Percentiles rank a stretch among this genome's conserved stretches.
Conservation (phyloP, 2,888 invertebrate species). For the Pachycephus smyrnensis region DNA sequence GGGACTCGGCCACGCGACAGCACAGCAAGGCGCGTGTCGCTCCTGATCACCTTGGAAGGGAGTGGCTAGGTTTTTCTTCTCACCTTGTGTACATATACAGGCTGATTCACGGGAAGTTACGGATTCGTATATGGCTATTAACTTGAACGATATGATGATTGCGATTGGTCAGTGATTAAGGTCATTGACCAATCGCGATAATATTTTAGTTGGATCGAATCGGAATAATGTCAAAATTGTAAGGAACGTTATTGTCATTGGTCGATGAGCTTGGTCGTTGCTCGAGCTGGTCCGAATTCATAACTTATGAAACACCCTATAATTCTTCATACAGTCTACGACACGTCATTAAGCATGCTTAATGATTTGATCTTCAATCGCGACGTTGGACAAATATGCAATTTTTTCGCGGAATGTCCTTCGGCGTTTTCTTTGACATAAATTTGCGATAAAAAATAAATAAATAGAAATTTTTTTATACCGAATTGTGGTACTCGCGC, state of each 20-base stretch:
- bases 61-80: slow-evolving; percentile 1
- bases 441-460: no score
- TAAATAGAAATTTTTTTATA: no score
- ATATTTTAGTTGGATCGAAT: not conserved
- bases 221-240: not conserved
- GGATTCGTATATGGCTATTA: not conserved
- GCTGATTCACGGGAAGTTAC: not conserved
- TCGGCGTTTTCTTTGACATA: no score
- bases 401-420: no score
- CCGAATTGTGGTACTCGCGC: no score
- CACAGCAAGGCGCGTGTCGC: slow-evolving; percentile 48
- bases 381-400: no score
- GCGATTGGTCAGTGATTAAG: not conserved
- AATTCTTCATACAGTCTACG: no score
- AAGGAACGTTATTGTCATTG: not conserved
- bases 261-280: no score
- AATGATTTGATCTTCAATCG: no score
- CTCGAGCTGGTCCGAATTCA: no score
- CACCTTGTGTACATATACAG: not conserved
- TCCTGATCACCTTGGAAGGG: slow-evolving; percentile 34
- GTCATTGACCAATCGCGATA: not conserved
- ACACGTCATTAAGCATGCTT: no score
- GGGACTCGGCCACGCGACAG: slow-evolving; percentile 42
- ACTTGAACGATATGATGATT: not conserved
- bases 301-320: no score